Percentiles rank a stretch among this genome's conserved stretches.
Evolutionary conservation across 2,888 invertebrate species (phyloP).

Genomic region (Scaptodrosophila latifasciaeformis): DNA sequence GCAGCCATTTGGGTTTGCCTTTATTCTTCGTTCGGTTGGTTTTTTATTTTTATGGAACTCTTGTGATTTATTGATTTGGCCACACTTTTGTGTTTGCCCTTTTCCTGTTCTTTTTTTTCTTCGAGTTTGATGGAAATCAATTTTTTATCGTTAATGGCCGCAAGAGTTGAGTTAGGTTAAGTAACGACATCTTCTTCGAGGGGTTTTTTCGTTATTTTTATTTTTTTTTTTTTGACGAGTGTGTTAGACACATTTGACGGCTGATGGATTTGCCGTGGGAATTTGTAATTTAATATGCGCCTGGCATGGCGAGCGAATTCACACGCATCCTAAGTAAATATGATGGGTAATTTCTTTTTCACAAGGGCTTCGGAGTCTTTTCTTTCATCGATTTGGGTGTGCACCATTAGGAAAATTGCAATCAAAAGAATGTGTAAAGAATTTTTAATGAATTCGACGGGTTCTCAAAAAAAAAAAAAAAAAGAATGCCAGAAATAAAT

Average conservation of each 20-base stretch:
- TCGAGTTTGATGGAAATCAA: constrained; percentile 33
- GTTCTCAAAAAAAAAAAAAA: too few species aligned
- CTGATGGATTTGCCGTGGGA: constrained; percentile 64
- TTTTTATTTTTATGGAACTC: constrained; percentile 35
- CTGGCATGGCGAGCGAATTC: constrained; percentile 34
- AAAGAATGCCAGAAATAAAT: too few species aligned
- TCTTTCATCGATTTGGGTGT: constrained; percentile 58
- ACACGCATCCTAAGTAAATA: constrained; percentile 51
- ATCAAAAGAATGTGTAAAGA: constrained; percentile 10
- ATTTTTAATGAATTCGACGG: background rate
- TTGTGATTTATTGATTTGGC: constrained; percentile 61
- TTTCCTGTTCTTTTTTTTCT: background rate
- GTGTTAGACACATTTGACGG: constrained; percentile 53
- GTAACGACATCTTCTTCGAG: background rate
- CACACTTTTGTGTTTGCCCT: constrained; percentile 20
- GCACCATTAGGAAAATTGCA: constrained; percentile 62
- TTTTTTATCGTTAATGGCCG: constrained; percentile 57
- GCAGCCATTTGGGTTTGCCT: background rate
- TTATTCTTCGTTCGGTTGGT: background rate
- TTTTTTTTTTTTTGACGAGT: constrained; percentile 48
- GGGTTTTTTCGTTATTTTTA: too few species aligned
- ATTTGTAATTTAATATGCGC: constrained; percentile 62
- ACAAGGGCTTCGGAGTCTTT: too few species aligned
- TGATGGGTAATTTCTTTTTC: constrained; percentile 63
- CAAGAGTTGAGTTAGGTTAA: constrained; percentile 47